Evolutionary conservation across 2,113 vertebrate species (phyloP), one percentile per base, ranked within the genome.

Genomic region (Quiscalus mexicanus): DNA sequence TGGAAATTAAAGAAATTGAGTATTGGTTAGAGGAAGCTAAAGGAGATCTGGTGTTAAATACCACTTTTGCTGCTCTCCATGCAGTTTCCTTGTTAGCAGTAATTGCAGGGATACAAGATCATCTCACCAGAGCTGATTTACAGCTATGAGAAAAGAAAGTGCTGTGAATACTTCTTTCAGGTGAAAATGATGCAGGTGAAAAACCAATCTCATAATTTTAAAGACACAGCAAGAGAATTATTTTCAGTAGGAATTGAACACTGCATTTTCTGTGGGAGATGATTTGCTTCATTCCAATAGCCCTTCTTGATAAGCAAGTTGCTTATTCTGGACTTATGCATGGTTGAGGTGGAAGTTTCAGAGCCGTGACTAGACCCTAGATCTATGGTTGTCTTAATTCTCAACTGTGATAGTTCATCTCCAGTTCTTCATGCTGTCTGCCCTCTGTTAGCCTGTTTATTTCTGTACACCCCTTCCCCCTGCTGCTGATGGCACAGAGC

Each of bases 311-410:
- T 63, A 67, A 86, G 25, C 19, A 49, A 42, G 18, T 81, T 77
- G 30, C 35, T 86, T 6, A 2, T 18, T 13, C 45, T 81, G 37
- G 12, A n/a, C 4, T 77, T 63, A 4, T 0, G 3, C 31, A 39
- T 64, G 14, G 9, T 80, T 68, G 23, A 74, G 39, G 49, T 63
- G 47, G 50, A 79, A 76, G 5, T 49, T 83, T 55, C 55, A 84
- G 71, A 63, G 55, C 52, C 17, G 6, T 47, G 41, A 49, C 42
- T 59, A 39, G 55, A 92, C 59, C 22, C n/a, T 63, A 44, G 17
- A 55, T 63, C 33, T 53, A 27, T 50, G 63, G 14, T 74, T 12
- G 1, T 58, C 44, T 86, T 55, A 53, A 94, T 44, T 16, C 27
- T 92, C 63, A 74, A 0, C 28, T 1, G 0, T 63, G 18, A 24